Evolutionary conservation across 1,140 invertebrate genomes (phyloP), one percentile per base, ranked within the genome.

Genomic region (Sesamia nonagrioides): DNA sequence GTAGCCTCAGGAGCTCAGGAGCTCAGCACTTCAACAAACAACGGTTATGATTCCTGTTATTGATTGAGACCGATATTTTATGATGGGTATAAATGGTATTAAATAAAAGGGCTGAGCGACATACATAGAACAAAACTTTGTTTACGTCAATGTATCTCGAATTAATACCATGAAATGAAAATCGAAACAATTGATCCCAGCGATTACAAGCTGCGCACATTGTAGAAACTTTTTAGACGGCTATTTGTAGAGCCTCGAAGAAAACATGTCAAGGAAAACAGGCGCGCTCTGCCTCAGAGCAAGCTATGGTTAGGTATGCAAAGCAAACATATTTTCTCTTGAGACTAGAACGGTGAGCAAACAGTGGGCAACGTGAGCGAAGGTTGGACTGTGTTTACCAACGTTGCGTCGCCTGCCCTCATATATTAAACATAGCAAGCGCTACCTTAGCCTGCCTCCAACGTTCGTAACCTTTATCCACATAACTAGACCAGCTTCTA

Each of bases 11-110:
- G 85, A 92, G 91, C 87, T 86, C 84, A 82, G 88, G 85, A 92
- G 91, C 91, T 94, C 89, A 91, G 92, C 88, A 92, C 92, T 94
- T 92, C 91, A 92, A 90, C 91, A 93, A 94, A 93, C 92, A 93
- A 93, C 88, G 89, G 88, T 88, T 92, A 89, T 93, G 92, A 94
- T 93, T 94, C 91, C 84, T 88, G 88, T 88, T 88, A 94, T 94
- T 86, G 90, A 94, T 91, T 40, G 7, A 15, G 13, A 5, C 4
- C 6, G 27, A 27, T 27, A 3, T 27, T 27, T 27, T 27, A 27
- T 27, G 27, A 27, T 27, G 27, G 27, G 3, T 27, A 27, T 27
- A 3, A 27, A 27, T 27, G 1, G 27, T 27, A 27, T 27, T 27
- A 1, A 3, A 27, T 27, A 3, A 27, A 1, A 27, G 27, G 27